A percentile compares a stretch with the other conserved stretches of the same genome.
Conservation (phyloP, 2,113 vertebrate genomes). For the Castor canadensis region DNA sequence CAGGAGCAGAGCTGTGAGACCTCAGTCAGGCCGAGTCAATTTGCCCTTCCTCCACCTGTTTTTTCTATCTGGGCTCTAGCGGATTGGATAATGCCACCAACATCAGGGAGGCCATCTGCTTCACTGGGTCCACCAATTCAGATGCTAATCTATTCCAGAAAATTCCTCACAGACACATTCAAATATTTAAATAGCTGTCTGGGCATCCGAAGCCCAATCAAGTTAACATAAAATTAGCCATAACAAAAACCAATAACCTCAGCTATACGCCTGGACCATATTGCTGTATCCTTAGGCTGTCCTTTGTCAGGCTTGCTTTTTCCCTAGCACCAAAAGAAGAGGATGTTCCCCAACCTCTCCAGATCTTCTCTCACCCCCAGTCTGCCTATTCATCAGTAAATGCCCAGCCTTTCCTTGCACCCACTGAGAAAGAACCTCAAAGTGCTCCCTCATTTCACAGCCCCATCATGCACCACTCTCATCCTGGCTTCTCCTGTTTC, state of each 20-base stretch:
- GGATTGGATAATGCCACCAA: too few relatives aligned
- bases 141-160: neutral
- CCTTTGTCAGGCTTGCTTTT: neutral
- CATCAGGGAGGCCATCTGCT: too few relatives aligned
- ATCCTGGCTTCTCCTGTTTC: neutral
- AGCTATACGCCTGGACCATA: neutral
- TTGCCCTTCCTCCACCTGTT: neutral
- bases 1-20: neutral
- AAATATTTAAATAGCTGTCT: neutral
- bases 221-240: neutral
- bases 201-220: neutral
- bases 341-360: neutral
- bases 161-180: neutral
- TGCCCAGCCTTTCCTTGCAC: neutral
- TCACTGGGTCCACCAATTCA: too few relatives aligned
- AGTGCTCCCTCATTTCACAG: neutral
- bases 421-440: neutral
- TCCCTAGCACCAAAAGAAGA: neutral
- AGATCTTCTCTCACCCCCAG: neutral
- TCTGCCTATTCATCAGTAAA: neutral
- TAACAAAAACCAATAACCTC: neutral
- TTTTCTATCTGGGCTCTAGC: neutral
- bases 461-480: neutral
- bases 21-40: neutral
- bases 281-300: neutral